phyloP scores from a whole-genome alignment of 2,888 invertebrate species.

The Drosophila emarginata region DNA sequence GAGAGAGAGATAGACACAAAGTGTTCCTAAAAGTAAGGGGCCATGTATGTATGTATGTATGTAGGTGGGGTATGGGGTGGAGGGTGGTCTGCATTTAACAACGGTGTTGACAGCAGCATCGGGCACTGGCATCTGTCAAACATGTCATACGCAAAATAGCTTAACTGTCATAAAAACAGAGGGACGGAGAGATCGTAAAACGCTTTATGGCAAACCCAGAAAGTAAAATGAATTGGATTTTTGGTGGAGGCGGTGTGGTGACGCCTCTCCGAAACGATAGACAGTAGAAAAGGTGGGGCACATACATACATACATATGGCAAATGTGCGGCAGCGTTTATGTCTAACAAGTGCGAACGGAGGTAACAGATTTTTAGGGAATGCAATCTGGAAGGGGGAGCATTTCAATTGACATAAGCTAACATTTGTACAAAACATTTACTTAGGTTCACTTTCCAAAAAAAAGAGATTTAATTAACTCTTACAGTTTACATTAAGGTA shows the following conservation, averaged over 20 bases:
- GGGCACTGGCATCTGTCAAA: slow-evolving; percentile 69
- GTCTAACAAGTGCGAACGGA: slow-evolving; percentile 52
- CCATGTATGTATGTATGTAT: no score
- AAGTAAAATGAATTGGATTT: slow-evolving; percentile 17
- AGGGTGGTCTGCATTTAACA: slow-evolving; percentile 57
- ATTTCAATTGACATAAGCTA: slow-evolving; percentile 24
- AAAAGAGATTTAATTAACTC: neutral
- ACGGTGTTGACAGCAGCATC: slow-evolving; percentile 62
- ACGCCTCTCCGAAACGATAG: neutral
- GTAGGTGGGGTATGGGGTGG: neutral
- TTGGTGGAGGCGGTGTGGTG: neutral
- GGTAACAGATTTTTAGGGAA: neutral
- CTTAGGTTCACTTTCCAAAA: slow-evolving; percentile 1
- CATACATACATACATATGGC: slow-evolving; percentile 48
- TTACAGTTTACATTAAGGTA: neutral
- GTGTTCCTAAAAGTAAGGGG: no score
- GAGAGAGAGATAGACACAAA: neutral
- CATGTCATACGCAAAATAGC: slow-evolving; percentile 78
- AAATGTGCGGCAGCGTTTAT: slow-evolving; percentile 65
- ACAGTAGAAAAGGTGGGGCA: neutral
- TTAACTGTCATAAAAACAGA: slow-evolving; percentile 74
- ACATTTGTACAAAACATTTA: slow-evolving; percentile 29
- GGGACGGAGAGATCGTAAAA: slow-evolving; percentile 59
- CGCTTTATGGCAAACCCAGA: slow-evolving; percentile 64
- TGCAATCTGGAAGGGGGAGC: neutral